Percentiles rank a stretch among this genome's conserved stretches.
These are phyloP conservation scores for Thaumatotibia leucotreta DNA, from an alignment of 1,140 invertebrate genomes.

Conservation along the genomic window DNA sequence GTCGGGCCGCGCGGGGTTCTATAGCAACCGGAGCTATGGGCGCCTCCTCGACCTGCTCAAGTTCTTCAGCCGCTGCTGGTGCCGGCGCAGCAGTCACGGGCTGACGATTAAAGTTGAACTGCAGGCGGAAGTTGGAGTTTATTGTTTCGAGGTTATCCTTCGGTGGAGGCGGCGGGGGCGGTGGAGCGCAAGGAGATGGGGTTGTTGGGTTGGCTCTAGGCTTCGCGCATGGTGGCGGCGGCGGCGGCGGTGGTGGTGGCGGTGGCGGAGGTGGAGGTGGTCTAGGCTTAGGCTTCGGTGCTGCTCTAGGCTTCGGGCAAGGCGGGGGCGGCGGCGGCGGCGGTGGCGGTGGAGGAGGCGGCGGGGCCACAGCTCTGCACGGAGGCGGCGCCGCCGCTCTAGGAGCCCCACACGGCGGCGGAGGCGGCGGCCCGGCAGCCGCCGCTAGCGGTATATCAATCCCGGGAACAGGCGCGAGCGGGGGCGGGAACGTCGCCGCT, in stretches of 20 bases:
- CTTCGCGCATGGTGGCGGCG: slow-evolving; percentile 40
- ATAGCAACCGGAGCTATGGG: slow-evolving; percentile 36
- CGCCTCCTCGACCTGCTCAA: slow-evolving; percentile 19
- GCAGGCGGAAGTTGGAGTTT: slow-evolving; percentile 52
- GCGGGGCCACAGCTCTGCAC: slow-evolving; percentile 25
- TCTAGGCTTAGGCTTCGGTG: slow-evolving; percentile 35
- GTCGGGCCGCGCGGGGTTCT: slow-evolving; percentile 43
- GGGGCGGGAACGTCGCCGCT: slow-evolving; percentile 54
- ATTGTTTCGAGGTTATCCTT: slow-evolving; percentile 53
- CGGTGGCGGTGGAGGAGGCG: slow-evolving; percentile 32
- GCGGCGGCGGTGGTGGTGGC: slow-evolving; percentile 44
- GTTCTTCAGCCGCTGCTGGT: slow-evolving; percentile 26
- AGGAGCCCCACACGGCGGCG: slow-evolving; percentile 31
- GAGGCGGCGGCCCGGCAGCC: slow-evolving; percentile 28
- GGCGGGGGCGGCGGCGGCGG: slow-evolving; percentile 46
- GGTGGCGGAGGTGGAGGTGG: slow-evolving; percentile 33
- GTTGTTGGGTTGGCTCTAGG: slow-evolving; percentile 49
- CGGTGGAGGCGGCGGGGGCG: slow-evolving; percentile 39
- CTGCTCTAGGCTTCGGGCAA: slow-evolving; percentile 46
- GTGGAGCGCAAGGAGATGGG: slow-evolving; percentile 46
- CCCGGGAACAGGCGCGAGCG: slow-evolving; percentile 59
- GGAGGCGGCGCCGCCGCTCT: slow-evolving; percentile 34
- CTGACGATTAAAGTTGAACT: slow-evolving; percentile 56
- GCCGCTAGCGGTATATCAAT: slow-evolving; percentile 47
- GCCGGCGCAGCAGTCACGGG: slow-evolving; percentile 28